Conservation (phyloP, 1,140 invertebrate genomes). For the Colletes gigas region DNA sequence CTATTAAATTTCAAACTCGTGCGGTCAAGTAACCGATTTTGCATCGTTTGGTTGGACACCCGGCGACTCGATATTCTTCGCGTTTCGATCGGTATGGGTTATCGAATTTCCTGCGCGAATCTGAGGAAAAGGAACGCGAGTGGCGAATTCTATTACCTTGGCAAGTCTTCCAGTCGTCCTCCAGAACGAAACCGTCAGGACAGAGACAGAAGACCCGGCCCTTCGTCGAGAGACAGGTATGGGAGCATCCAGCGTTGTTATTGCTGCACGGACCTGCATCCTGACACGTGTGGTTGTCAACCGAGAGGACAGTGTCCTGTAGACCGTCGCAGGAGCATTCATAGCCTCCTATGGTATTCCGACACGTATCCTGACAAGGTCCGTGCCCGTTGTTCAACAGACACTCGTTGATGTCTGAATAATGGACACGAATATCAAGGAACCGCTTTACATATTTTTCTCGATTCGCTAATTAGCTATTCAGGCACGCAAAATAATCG, state of each 20-base stretch:
- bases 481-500: no score
- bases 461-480: not conserved
- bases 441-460: not conserved
- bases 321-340: conserved; percentile 83
- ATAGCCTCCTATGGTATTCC: conserved; percentile 85
- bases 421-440: not conserved
- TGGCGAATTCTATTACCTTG: conserved; percentile 74
- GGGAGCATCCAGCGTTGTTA: conserved; percentile 84
- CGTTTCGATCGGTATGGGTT: not conserved
- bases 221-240: conserved; percentile 84
- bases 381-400: conserved; percentile 84
- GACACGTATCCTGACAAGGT: conserved; percentile 86
- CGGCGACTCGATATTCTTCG: not conserved
- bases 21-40: not conserved
- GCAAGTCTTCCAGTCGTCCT: conserved; percentile 83
- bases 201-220: conserved; percentile 86
- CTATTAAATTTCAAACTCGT: not conserved
- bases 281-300: conserved; percentile 82
- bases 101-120: not conserved
- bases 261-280: conserved; percentile 84
- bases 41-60: not conserved
- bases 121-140: no score
- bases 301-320: conserved; percentile 81
- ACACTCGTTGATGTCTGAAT: conserved; percentile 85
- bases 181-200: conserved; percentile 83